Evolutionary conservation across 2,797 vertebrate species (phyloP).

Genomic region (Staurois parvus): DNA sequence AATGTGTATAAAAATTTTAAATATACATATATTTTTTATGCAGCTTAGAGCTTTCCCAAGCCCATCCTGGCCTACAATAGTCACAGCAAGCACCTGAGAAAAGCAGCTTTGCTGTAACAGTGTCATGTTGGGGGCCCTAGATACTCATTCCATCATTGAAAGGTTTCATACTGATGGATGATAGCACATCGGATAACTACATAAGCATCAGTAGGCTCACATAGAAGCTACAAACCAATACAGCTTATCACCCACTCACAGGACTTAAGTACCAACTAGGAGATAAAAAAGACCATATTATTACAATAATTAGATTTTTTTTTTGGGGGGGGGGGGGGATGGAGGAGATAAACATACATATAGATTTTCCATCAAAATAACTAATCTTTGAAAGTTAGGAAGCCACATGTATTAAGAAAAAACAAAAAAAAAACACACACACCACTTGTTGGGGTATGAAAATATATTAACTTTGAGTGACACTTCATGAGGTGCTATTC

Average conservation of each 20-base stretch:
- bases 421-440: too few relatives aligned
- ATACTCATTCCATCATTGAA: not conserved
- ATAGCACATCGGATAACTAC: not conserved
- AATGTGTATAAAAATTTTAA: too few relatives aligned
- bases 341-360: too few relatives aligned
- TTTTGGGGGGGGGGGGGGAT: too few relatives aligned
- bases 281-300: not conserved
- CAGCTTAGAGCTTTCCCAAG: too few relatives aligned
- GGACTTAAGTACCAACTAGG: not conserved
- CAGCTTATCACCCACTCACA: not conserved
- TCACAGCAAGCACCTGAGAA: slow-evolving; percentile 8
- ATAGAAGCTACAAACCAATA: not conserved
- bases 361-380: too few relatives aligned
- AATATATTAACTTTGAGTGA: too few relatives aligned
- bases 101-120: not conserved
- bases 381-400: too few relatives aligned
- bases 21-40: too few relatives aligned
- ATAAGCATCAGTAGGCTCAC: not conserved
- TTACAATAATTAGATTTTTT: not conserved
- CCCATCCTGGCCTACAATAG: not conserved
- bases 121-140: not conserved
- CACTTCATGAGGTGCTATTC: too few relatives aligned
- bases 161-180: not conserved
- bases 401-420: too few relatives aligned
- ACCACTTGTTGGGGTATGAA: too few relatives aligned